Conservation (phyloP, 2,888 invertebrate species). For the Ganaspis brasiliensis region DNA sequence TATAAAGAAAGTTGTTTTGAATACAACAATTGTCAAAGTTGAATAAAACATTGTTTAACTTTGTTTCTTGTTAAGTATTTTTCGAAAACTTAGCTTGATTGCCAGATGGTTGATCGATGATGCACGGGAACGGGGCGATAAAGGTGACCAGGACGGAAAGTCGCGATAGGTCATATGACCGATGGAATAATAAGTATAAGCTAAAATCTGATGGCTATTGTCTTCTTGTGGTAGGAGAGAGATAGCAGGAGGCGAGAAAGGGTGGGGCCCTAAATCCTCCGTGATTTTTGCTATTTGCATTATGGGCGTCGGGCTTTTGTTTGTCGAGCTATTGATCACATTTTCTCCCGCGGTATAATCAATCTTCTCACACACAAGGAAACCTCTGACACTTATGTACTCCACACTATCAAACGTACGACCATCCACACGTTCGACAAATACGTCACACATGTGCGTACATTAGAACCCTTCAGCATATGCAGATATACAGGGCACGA, state of each 20-base stretch:
- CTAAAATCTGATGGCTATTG: constrained; percentile 6
- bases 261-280: constrained; percentile 30
- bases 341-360: constrained; percentile 80
- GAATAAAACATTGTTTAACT: too few species aligned
- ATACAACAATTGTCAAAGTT: too few species aligned
- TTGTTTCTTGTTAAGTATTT: too few species aligned
- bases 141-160: constrained; percentile 6
- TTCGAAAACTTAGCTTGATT: not conserved
- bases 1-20: not conserved
- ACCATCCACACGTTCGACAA: constrained; percentile 57
- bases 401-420: constrained; percentile 55
- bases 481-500: constrained; percentile 68
- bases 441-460: constrained; percentile 63
- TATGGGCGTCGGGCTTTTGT: constrained; percentile 76
- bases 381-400: constrained; percentile 68
- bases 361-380: constrained; percentile 78
- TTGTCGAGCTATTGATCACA: constrained; percentile 80
- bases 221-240: constrained; percentile 30
- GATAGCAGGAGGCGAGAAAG: constrained; percentile 11
- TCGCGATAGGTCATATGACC: constrained; percentile 23
- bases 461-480: constrained; percentile 64
- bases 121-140: not conserved
- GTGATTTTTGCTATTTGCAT: constrained; percentile 79
- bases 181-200: constrained; percentile 36
- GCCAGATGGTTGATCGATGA: not conserved